A percentile compares a stretch with the other conserved stretches of the same genome.
phyloP scores from a whole-genome alignment of 2,888 invertebrate genomes.

The Eucriotettix oculatus region DNA sequence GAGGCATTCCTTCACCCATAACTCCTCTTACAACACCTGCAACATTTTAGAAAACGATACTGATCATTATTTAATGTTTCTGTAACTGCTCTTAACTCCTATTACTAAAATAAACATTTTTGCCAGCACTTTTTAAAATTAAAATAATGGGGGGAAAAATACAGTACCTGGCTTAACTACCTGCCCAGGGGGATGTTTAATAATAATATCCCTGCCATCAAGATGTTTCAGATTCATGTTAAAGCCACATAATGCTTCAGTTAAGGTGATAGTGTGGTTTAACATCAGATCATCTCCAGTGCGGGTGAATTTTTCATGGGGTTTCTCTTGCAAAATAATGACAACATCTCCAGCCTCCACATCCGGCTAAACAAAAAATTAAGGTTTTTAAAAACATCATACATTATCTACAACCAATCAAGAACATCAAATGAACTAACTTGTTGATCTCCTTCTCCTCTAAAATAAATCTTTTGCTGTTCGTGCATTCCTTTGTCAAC shows the following conservation, averaged over 20 bases:
- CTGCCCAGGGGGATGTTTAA: conserved; percentile 64
- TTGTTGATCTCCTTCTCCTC: conserved; percentile 77
- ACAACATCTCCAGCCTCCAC: conserved; percentile 79
- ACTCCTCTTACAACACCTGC: conserved; percentile 56
- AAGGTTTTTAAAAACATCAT: neutral
- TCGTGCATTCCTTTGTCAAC: conserved; percentile 82
- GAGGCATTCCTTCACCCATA: conserved; percentile 80
- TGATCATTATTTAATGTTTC: neutral
- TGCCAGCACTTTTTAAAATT: too few relatives aligned
- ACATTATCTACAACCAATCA: neutral
- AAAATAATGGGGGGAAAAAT: neutral
- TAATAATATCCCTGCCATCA: conserved; percentile 68
- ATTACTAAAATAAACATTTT: neutral
- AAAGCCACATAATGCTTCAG: conserved; percentile 86
- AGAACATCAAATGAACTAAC: conserved; percentile 20
- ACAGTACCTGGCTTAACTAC: conserved; percentile 58
- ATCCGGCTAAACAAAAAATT: conserved; percentile 41
- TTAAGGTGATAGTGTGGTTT: conserved; percentile 57
- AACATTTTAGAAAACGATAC: neutral
- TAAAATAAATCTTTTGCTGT: conserved; percentile 68
- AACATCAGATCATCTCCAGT: conserved; percentile 57
- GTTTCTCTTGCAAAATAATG: conserved; percentile 65
- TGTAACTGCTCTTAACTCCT: neutral
- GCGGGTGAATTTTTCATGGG: conserved; percentile 64
- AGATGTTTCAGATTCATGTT: conserved; percentile 70